Percentiles rank a stretch among this genome's conserved stretches.
These are phyloP conservation scores for Caenorhabditis macrosperma DNA, from an alignment of 2,888 invertebrate genomes.

Conservation along the genomic window DNA sequence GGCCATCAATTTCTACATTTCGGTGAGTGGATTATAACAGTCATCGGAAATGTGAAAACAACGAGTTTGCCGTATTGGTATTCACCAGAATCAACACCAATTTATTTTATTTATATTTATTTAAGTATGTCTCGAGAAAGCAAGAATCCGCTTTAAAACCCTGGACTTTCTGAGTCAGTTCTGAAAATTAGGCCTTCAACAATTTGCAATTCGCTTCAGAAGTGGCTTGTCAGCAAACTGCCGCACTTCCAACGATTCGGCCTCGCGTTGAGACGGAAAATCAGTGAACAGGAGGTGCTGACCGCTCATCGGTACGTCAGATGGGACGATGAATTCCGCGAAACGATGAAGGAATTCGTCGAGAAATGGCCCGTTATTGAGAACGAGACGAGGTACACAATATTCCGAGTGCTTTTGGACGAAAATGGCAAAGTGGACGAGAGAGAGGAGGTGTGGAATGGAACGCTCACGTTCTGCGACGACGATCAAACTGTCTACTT, in stretches of 20 bases:
- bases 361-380: neutral
- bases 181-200: too few relatives aligned
- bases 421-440: neutral
- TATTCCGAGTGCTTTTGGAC: neutral
- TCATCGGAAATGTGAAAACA: too few relatives aligned
- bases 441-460: neutral
- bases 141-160: too few relatives aligned
- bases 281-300: neutral
- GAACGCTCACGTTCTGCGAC: neutral
- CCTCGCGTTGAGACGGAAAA: neutral
- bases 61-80: too few relatives aligned
- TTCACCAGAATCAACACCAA: too few relatives aligned
- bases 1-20: neutral
- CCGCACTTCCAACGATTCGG: slow-evolving; percentile 4
- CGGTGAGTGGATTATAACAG: too few relatives aligned
- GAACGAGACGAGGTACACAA: neutral
- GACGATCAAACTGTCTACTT: neutral
- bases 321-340: neutral
- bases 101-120: too few relatives aligned
- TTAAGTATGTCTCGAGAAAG: too few relatives aligned
- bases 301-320: neutral
- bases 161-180: too few relatives aligned
- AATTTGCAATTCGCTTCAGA: too few relatives aligned
- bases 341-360: neutral
- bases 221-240: too few relatives aligned